phyloP scores from a whole-genome alignment of 1,140 invertebrate species.

The Heliconius melpomene region DNA sequence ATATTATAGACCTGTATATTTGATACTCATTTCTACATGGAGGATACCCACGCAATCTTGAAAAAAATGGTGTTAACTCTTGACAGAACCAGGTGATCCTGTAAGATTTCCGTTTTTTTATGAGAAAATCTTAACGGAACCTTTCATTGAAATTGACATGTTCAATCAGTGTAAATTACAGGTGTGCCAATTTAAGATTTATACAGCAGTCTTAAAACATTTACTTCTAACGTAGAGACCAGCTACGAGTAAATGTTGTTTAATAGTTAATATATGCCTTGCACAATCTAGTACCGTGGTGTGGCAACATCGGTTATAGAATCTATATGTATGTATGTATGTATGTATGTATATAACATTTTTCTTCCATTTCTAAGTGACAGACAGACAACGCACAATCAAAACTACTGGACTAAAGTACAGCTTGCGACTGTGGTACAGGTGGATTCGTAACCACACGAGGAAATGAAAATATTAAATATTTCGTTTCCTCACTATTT shows the following conservation, averaged over 20 bases:
- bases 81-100: too few relatives aligned
- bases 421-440: too few relatives aligned
- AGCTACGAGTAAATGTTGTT: not conserved
- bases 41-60: not conserved
- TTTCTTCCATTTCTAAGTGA: too few relatives aligned
- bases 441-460: too few relatives aligned
- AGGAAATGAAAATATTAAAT: too few relatives aligned
- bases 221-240: not conserved
- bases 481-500: too few relatives aligned
- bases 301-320: not conserved
- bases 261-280: not conserved
- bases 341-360: too few relatives aligned
- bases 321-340: not conserved
- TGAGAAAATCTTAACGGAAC: too few relatives aligned
- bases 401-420: too few relatives aligned
- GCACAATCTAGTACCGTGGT: not conserved
- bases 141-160: not conserved
- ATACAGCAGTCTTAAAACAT: not conserved
- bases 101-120: too few relatives aligned
- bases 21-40: not conserved
- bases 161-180: not conserved
- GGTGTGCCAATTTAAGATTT: not conserved
- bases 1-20: not conserved
- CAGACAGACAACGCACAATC: too few relatives aligned
- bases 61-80: not conserved